A percentile compares a stretch with the other conserved stretches of the same genome.
Conservation (phyloP, 2,113 vertebrate genomes). For the Colius striatus region DNA sequence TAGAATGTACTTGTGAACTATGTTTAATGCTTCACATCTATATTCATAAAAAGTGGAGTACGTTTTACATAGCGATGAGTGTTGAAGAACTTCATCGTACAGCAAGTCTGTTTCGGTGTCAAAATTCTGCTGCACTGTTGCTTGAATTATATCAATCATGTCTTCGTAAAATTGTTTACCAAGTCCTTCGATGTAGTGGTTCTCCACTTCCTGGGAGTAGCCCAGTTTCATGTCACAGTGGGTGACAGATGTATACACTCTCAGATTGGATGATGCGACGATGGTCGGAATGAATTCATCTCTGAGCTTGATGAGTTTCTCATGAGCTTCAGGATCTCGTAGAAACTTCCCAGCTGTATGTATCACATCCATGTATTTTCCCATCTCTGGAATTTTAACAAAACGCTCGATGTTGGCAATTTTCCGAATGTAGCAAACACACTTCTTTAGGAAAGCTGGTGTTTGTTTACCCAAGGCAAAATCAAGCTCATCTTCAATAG, state of each 20-base stretch:
- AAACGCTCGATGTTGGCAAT: constrained; percentile 97
- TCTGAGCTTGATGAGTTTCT: constrained; percentile 92
- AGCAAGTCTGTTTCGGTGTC: constrained; percentile 91
- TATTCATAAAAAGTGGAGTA: constrained; percentile 91
- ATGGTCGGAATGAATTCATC: constrained; percentile 98
- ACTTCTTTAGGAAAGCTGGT: constrained; percentile 96
- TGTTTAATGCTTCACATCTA: constrained; percentile 88
- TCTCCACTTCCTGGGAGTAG: constrained; percentile 96
- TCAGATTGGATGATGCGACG: constrained; percentile 92
- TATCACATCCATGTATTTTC: constrained; percentile 92
- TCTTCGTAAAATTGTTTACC: constrained; percentile 99
- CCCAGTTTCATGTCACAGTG: constrained; percentile 98
- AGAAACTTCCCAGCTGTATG: constrained; percentile 82
- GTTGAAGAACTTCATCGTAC: constrained; percentile 95
- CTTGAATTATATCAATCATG: constrained; percentile 98
- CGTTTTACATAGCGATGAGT: constrained; percentile 92
- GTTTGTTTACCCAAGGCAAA: constrained; percentile 98
- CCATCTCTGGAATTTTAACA: constrained; percentile 94
- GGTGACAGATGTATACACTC: constrained; percentile 96
- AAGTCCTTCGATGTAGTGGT: constrained; percentile 96
- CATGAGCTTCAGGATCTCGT: constrained; percentile 93
- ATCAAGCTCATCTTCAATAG: constrained; percentile 96
- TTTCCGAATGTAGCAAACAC: constrained; percentile 98
- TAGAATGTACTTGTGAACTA: constrained; percentile 91
- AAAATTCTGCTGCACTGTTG: constrained; percentile 97